Base-by-base conservation (phyloP, 2,797 vertebrate genomes). In the Sitta carolinensis region DNA sequence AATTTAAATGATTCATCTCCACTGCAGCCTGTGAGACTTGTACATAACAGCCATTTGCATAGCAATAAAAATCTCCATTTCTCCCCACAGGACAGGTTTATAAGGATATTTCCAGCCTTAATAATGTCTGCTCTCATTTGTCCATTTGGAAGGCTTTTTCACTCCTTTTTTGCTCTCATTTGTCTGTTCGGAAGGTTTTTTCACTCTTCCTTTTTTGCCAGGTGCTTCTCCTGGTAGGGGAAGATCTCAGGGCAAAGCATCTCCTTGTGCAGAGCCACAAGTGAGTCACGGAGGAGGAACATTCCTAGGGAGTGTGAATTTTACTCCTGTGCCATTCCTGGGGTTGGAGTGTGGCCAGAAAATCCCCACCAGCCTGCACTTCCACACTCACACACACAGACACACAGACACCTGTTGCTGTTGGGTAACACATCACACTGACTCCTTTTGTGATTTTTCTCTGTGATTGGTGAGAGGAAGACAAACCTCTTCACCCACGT, bases 1-100 rank as follows among this genome's bases (percentile, higher is more conserved):
- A 70, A 94, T 94, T 90, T 85, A 74, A 91, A 70, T 81, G 90
- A 93, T 94, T 94, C 66, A 93, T 91, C 94, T 72, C 51, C 73
- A 20, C 68, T 21, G 58, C 94, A 94, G 80, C 79, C 89, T 19
- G 38, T 26, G 88, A 77, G 84, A 58, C 68, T 91, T 63, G 52
- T 59, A 62, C 64, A 8, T 66, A 59, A 70, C 30, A 64, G 29
- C 38, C 40, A 86, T 94, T 92, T 78, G 61, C 84, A 87, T 11
- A 40, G 93, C 86, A 75, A 83, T 93, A 88, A 93, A 92, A 59
- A 69, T 63, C 69, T 76, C 84, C 27, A 29, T 93, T 82, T 74
- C 78, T 55, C 84, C 7, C 0, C 51, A 27, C 32, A 80, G 67
- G 57, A 43, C 26, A 52, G 42, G 47, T 93, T 84, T 61, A 51